Evolutionary conservation across 2,797 vertebrate genomes (phyloP).

Genomic region (Rhinogobio ventralis): DNA sequence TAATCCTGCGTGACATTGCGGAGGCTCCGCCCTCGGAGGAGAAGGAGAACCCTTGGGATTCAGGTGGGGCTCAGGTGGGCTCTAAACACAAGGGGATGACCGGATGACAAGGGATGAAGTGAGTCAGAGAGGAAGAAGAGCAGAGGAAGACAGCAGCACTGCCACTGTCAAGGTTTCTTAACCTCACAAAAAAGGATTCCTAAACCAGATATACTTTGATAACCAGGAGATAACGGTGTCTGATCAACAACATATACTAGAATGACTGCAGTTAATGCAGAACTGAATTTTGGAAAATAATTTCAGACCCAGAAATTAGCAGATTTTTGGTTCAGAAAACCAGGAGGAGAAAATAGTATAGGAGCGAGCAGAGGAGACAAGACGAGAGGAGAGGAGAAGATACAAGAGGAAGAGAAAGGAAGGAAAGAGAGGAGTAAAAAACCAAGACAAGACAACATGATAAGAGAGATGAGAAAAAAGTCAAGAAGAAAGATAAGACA

Average conservation of each 20-base stretch:
- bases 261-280: not conserved
- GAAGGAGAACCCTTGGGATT: constrained; percentile 26
- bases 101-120: not conserved
- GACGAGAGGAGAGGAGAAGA: not conserved
- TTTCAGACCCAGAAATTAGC: not conserved
- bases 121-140: constrained; percentile 1
- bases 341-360: not conserved
- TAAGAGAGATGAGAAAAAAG: not conserved
- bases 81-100: constrained; percentile 1
- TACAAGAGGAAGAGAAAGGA: not conserved
- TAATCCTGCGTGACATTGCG: constrained; percentile 73
- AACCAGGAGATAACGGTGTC: not conserved
- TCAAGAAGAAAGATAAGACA: not conserved
- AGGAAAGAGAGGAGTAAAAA: not conserved
- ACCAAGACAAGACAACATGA: not conserved
- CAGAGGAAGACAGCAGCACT: not conserved
- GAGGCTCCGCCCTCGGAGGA: constrained; percentile 26
- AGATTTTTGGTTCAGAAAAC: not conserved
- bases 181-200: not conserved
- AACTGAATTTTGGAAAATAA: not conserved
- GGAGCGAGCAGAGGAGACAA: not conserved
- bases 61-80: constrained; percentile 21
- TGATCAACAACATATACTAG: not conserved
- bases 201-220: not conserved
- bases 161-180: not conserved